Evolutionary conservation across 2,888 invertebrate species (phyloP), one percentile per base, ranked within the genome.

Genomic region (Aspidapion aeneum): DNA sequence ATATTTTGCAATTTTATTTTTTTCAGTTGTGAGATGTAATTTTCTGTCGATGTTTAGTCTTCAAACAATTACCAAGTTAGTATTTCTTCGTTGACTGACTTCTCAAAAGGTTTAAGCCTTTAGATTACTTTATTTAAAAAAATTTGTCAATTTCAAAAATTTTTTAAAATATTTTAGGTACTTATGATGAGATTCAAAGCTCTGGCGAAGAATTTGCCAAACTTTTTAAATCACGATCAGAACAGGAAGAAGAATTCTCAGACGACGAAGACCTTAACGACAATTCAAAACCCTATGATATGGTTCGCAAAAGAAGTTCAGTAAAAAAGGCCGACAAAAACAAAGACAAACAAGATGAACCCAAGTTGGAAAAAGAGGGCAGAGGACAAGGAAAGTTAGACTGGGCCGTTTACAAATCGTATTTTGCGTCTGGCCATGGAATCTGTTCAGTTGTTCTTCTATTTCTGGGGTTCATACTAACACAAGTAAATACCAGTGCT

Each of bases 401-500:
- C 18, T 66, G 68, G 50, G 67, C 64, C 58, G 80, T 88, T 1
- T 93, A 93, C 77, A 81, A 80, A 55, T 84, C 87, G n/a, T 93
- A 93, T 78, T 82, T 93, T 63, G 77, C 79, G 12, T 90, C 92
- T 1, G 89, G 90, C 56, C 92, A 93, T 0, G 57, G 58, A 67
- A 74, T 21, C 69, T 55, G 60, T 70, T 22, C 60, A 69, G 35
- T 60, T 66, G 2, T 63, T 71, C 22, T 68, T 72, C 35, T 69
- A 16, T 9, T 67, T 1, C 20, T 48, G 18, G 83, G 90, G 22
- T 91, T 89, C 68, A 70, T 87, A 18, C 66, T 88, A 0, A 84
- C 91, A 1, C 93, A 93, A 79, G 71, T 85, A 3, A 79, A 88
- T 54, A 90, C 89, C 1, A 92, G 91, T 7, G 85, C 86, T 5